A percentile compares a stretch with the other conserved stretches of the same genome.
phyloP scores from a whole-genome alignment of 2,797 vertebrate species.

The Rachycentron canadum region DNA sequence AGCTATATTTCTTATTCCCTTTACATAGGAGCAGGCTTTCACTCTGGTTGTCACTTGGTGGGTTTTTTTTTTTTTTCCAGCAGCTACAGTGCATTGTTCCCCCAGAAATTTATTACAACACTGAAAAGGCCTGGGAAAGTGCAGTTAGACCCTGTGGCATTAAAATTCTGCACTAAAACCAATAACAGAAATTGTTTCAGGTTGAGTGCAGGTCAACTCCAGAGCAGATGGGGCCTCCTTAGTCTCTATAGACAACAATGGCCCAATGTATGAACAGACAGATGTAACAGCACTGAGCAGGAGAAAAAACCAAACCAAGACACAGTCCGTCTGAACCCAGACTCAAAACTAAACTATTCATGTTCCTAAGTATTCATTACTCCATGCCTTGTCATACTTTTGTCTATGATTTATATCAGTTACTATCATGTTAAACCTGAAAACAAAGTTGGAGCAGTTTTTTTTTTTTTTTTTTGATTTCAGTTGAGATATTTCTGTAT shows the following conservation, averaged over 20 bases:
- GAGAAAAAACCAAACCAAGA: neutral
- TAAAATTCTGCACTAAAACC: conserved; percentile 36
- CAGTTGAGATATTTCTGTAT: too few relatives aligned
- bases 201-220: conserved; percentile 25
- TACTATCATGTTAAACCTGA: neutral
- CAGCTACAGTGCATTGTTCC: conserved; percentile 8
- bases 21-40: conserved; percentile 27
- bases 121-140: conserved; percentile 16
- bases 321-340: neutral
- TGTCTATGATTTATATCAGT: neutral
- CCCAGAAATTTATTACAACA: conserved; percentile 1
- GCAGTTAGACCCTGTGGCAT: conserved; percentile 7
- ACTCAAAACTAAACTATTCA: too few relatives aligned
- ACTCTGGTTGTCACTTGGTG: conserved; percentile 8
- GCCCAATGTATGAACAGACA: neutral
- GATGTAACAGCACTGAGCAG: neutral
- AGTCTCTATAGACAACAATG: neutral
- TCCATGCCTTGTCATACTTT: too few relatives aligned
- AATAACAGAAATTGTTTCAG: conserved; percentile 28
- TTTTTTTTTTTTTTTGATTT: too few relatives aligned
- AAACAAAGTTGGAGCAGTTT: too few relatives aligned
- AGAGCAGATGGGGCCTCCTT: neutral
- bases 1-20: conserved; percentile 8
- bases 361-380: too few relatives aligned
- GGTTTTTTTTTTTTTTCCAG: neutral